phyloP scores from a whole-genome alignment of 1,140 invertebrate genomes.

The Cotesia chilonis region DNA sequence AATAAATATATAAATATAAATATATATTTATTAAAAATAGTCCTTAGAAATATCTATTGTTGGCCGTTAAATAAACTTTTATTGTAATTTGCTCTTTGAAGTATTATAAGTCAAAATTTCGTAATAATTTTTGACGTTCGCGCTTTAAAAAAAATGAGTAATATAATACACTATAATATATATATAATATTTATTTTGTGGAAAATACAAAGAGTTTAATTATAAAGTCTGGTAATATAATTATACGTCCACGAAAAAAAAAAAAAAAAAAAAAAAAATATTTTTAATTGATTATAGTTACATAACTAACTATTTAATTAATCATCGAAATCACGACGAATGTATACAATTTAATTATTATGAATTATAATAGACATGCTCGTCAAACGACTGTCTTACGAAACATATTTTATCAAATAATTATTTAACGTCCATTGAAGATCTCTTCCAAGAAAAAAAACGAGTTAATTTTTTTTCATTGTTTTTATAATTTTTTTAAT shows the following conservation, averaged over 20 bases:
- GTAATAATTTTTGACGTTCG: conserved; percentile 2
- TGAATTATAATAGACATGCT: neutral
- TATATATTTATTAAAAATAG: conserved; percentile 2
- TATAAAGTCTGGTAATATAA: neutral
- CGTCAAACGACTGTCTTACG: conserved; percentile 8
- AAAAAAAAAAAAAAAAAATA: too few species aligned
- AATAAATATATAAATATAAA: neutral
- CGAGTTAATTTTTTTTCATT: too few species aligned
- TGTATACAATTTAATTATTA: too few species aligned
- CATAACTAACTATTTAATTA: neutral
- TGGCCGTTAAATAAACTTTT: conserved; percentile 30
- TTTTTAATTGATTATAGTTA: too few species aligned
- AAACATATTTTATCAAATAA: conserved; percentile 5
- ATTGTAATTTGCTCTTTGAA: conserved; percentile 28
- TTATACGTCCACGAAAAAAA: neutral
- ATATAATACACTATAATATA: neutral
- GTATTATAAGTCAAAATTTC: conserved; percentile 21
- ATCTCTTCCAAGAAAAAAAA: conserved; percentile 1
- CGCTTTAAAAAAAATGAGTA: neutral
- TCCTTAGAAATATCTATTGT: conserved; percentile 36
- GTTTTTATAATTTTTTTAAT: conserved; percentile 5
- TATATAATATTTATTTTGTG: conserved; percentile 14
- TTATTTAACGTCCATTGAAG: conserved; percentile 9
- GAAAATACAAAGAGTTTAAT: conserved; percentile 7
- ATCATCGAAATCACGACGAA: conserved; percentile 1